Evolutionary conservation across 1,140 invertebrate genomes (phyloP).

Genomic region (Protaetia brevitarsis): DNA sequence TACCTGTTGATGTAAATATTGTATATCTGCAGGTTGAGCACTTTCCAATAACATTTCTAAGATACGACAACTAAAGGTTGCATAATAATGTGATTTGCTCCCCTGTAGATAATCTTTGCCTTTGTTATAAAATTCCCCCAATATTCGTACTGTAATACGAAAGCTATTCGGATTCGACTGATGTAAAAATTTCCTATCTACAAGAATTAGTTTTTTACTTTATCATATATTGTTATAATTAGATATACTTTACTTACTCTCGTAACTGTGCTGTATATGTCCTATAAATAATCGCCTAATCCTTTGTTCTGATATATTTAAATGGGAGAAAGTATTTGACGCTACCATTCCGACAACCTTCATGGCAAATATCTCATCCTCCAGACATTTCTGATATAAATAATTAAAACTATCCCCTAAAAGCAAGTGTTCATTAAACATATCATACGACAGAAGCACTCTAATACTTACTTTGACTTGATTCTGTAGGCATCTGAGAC

Average conservation of each 20-base stretch:
- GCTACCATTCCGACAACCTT: slow-evolving; percentile 31
- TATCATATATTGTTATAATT: background rate
- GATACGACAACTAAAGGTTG: slow-evolving; percentile 25
- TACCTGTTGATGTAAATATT: slow-evolving; percentile 33
- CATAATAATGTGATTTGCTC: slow-evolving; percentile 27
- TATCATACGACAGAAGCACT: slow-evolving; percentile 12
- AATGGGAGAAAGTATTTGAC: slow-evolving; percentile 24
- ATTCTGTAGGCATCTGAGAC: slow-evolving; percentile 29
- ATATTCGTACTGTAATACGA: slow-evolving; percentile 33
- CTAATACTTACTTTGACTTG: slow-evolving; percentile 42
- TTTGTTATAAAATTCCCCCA: slow-evolving; percentile 33
- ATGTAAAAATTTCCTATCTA: slow-evolving; percentile 25
- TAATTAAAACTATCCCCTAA: slow-evolving; percentile 13
- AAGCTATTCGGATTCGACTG: slow-evolving; percentile 25
- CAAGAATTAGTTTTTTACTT: slow-evolving; percentile 19
- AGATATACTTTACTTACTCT: slow-evolving; percentile 25
- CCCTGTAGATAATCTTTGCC: slow-evolving; percentile 20
- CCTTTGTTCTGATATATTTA: slow-evolving; percentile 24
- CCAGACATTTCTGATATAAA: slow-evolving; percentile 30
- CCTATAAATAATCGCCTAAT: slow-evolving; percentile 29
- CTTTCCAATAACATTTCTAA: slow-evolving; percentile 32
- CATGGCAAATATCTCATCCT: slow-evolving; percentile 29
- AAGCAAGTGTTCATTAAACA: background rate
- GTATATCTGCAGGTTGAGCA: slow-evolving; percentile 28
- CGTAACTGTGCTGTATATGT: slow-evolving; percentile 30